Base-by-base conservation (phyloP, 1,140 invertebrate genomes). In the Epicauta chinensis region DNA sequence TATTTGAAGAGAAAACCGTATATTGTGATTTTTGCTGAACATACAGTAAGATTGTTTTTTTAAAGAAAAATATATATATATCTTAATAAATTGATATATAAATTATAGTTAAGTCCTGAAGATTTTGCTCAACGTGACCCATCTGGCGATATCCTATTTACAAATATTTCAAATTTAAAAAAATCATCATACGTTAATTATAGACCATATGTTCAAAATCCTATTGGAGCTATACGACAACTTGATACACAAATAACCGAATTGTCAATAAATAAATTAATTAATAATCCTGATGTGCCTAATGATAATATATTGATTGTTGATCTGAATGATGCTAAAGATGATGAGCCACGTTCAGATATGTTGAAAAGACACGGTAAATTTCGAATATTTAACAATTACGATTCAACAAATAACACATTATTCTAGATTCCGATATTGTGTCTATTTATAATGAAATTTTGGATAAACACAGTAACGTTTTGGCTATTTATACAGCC, bases 311-410 rank as follows among this genome's bases (percentile, higher is more conserved):
- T 57, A 44, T 59, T 54, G 53, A 65, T 76, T 47, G 62, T 77
- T 12, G 63, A 66, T 55, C 66, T 77, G 15, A 65, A 75, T 63
- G 70, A 69, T 54, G 66, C 65, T 36, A 55, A 61, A 23, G 65
- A 75, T 40, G 63, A 66, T 47, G 70, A 69, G 42, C 58, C 56
- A 29, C 49, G 68, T 45, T 58, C 47, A 36, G 57, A 67, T 42
- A 66, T 70, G 62, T 59, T 76, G 31, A 66, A 70, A 60, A 59
- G 71, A 46, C 75, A 77, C 64, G 74, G 75, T 76, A 62, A 60
- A 58, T 43, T 45, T 31, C 32, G 32, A 37, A 5, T 45, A 39
- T 35, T 47, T 12, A 55, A 30, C 32, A 44, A 34, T 46, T 36
- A 44, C n/a, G n/a, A 29, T 16, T 29, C 15, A 41, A 46, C 29